phyloP scores from a whole-genome alignment of 2,797 vertebrate species.

The Rhinophrynus dorsalis region DNA sequence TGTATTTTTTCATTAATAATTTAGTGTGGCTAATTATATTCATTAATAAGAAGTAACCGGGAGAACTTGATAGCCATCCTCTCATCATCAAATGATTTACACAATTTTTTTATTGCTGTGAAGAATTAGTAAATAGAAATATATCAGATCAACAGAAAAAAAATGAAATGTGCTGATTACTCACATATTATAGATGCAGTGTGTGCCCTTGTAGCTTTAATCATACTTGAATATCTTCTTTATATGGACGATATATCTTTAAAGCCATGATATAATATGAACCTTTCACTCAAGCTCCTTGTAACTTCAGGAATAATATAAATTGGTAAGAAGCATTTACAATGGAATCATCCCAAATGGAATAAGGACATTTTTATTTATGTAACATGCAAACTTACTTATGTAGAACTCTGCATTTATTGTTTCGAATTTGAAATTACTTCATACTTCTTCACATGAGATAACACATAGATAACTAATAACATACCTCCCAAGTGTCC shows the following conservation, averaged over 20 bases:
- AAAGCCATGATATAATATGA: not conserved
- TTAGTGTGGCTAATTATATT: constrained; percentile 37
- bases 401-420: too few species aligned
- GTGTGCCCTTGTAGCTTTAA: not conserved
- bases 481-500: too few species aligned
- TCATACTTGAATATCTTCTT: not conserved
- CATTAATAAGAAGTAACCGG: constrained; percentile 39
- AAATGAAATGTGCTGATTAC: not conserved
- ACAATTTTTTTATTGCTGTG: not conserved
- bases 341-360: too few species aligned
- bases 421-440: too few species aligned
- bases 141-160: not conserved
- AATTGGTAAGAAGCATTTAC: not conserved
- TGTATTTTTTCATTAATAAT: constrained; percentile 48
- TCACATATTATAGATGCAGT: not conserved
- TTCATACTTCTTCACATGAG: too few species aligned
- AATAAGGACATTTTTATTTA: too few species aligned
- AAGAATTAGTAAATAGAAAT: not conserved
- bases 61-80: constrained; percentile 9
- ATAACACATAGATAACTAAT: too few species aligned
- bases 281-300: not conserved
- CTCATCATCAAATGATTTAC: constrained; percentile 1
- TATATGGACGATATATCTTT: not conserved
- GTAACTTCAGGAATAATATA: not conserved
- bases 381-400: too few species aligned